Conservation (phyloP, 2,797 vertebrate species). For the Protonibea diacanthus region DNA sequence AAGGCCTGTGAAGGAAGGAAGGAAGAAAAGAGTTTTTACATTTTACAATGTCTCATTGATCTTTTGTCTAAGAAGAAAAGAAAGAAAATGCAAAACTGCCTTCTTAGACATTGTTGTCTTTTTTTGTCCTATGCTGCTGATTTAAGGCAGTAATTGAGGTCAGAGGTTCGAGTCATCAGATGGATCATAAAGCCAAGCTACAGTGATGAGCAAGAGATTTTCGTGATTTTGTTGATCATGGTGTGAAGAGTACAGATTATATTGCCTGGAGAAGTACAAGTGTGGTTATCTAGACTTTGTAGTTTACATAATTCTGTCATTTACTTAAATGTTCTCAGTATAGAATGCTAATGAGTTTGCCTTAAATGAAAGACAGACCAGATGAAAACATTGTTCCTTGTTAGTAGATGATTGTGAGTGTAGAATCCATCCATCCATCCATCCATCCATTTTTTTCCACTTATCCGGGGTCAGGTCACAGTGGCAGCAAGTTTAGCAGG, state of each 20-base stretch:
- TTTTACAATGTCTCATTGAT: conserved; percentile 24
- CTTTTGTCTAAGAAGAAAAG: conserved; percentile 6
- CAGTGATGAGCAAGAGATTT: conserved; percentile 32
- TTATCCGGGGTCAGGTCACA: too few relatives aligned
- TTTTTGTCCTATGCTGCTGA: background rate
- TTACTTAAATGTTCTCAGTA: background rate
- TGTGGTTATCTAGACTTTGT: background rate
- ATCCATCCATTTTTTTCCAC: too few relatives aligned
- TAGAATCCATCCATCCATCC: background rate
- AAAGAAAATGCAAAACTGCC: conserved; percentile 7
- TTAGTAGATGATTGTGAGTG: background rate
- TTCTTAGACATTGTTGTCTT: background rate
- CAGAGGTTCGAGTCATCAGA: conserved; percentile 13
- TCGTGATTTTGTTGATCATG: conserved; percentile 5
- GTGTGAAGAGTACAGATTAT: background rate
- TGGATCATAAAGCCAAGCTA: conserved; percentile 6
- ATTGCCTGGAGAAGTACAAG: background rate
- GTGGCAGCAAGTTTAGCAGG: too few relatives aligned
- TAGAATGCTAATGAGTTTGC: background rate
- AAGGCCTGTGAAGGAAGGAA: background rate
- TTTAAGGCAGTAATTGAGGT: conserved; percentile 27
- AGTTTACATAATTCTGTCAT: background rate
- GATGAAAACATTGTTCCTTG: background rate
- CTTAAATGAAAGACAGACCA: background rate
- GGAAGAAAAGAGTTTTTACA: background rate